Evolutionary conservation across 2,113 vertebrate species (phyloP).

Genomic region (Gasterosteus aculeatus): DNA sequence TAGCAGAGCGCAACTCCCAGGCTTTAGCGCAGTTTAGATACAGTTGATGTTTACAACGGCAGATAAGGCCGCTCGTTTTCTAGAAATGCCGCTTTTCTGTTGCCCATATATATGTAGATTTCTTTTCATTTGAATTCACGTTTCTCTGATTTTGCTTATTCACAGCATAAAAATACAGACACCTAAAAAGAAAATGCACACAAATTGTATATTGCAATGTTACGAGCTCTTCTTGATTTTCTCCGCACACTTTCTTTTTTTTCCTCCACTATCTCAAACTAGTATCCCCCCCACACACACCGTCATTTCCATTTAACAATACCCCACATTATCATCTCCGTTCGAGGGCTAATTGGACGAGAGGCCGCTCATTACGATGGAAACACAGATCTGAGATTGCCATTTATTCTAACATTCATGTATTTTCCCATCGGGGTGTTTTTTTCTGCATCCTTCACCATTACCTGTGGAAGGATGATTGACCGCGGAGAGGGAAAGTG

Average conservation of each 20-base stretch:
- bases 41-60: neutral
- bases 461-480: slow-evolving; percentile 1
- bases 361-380: slow-evolving; percentile 30
- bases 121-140: neutral
- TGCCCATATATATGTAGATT: neutral
- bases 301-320: slow-evolving; percentile 24
- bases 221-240: slow-evolving; percentile 19
- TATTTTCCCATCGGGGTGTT: slow-evolving; percentile 11
- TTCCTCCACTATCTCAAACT: slow-evolving; percentile 12
- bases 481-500: neutral
- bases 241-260: slow-evolving; percentile 35
- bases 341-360: slow-evolving; percentile 36
- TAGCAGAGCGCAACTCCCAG: slow-evolving; percentile 46
- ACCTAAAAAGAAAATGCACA: neutral
- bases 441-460: slow-evolving; percentile 25
- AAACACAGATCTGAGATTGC: slow-evolving; percentile 25
- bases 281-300: slow-evolving; percentile 1
- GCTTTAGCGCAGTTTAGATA: slow-evolving; percentile 14
- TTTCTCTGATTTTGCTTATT: neutral
- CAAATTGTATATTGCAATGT: neutral
- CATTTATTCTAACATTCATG: slow-evolving; percentile 33
- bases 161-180: neutral
- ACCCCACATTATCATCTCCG: slow-evolving; percentile 28
- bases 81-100: neutral
- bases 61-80: neutral